phyloP scores from a whole-genome alignment of 1,140 invertebrate species.

The Vanessa atalanta region DNA sequence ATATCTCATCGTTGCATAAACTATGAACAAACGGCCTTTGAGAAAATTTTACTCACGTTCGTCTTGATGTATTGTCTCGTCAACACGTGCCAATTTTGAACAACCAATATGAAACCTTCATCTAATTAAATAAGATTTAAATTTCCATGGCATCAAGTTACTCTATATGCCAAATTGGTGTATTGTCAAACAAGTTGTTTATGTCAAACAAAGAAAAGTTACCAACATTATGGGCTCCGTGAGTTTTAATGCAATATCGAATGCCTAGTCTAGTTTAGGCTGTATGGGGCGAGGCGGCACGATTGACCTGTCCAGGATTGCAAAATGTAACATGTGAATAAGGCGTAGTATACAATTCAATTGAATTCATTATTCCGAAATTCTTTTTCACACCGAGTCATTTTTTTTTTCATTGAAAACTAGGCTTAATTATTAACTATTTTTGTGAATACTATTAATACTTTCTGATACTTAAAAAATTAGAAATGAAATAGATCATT shows the following conservation, averaged over 20 bases:
- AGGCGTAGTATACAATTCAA: slow-evolving; percentile 12
- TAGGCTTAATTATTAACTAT: not conserved
- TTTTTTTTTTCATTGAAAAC: not conserved
- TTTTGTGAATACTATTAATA: too few species aligned
- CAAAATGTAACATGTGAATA: slow-evolving; percentile 47
- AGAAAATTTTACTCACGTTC: slow-evolving; percentile 35
- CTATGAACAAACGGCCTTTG: slow-evolving; percentile 17
- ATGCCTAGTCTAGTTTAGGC: slow-evolving; percentile 31
- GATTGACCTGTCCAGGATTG: slow-evolving; percentile 66
- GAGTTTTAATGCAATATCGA: slow-evolving; percentile 25
- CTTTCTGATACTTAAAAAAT: too few species aligned
- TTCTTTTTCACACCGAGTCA: not conserved
- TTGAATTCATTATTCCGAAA: not conserved
- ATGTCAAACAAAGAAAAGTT: slow-evolving; percentile 29
- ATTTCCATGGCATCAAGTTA: slow-evolving; percentile 1
- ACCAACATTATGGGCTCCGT: slow-evolving; percentile 20
- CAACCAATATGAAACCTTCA: slow-evolving; percentile 8
- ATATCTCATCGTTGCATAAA: slow-evolving; percentile 19
- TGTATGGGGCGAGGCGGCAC: slow-evolving; percentile 52
- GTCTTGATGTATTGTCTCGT: slow-evolving; percentile 24
- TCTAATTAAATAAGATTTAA: not conserved
- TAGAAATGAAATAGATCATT: too few species aligned
- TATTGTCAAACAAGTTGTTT: slow-evolving; percentile 22
- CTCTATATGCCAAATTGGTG: slow-evolving; percentile 7
- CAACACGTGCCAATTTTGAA: slow-evolving; percentile 19